Evolutionary conservation across 2,113 vertebrate species (phyloP), one percentile per base, ranked within the genome.

Genomic region (Tetrao urogallus): DNA sequence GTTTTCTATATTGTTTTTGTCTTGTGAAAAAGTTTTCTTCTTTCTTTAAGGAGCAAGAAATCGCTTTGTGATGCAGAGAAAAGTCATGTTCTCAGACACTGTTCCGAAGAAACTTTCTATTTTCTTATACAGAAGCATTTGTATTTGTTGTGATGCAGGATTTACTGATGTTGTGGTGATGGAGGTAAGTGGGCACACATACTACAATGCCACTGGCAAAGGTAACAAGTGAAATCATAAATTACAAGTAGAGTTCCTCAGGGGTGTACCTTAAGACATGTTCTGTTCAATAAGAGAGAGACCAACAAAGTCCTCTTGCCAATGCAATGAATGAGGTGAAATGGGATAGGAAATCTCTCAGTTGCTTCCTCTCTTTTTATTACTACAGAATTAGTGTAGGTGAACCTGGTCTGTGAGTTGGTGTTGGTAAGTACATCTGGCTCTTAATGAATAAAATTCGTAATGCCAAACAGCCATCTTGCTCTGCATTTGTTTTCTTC

Each of bases 381-480:
- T 94, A 42, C 56, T 45, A 8, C 45, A 22, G 42, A 56, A 17
- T 48, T 70, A 73, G 25, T 50, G 13, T 58, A 50, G 85, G 92
- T 96, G 94, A 95, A 95, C 94, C 92, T 93, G 64, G 83, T 90
- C 65, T 1, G 0, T 64, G 77, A 92, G 76, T 34, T 83, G 69
- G 69, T 86, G 73, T 69, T 88, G 34, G 72, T 90, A 77, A 91
- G 88, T 86, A 69, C 32, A 88, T 47, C 76, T 94, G 92, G 95
- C 90, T 93, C 70, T 40, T 78, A 47, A 77, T 94, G 80, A 96
- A 92, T 96, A 93, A 66, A 88, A 57, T 27, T 88, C 65, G 48
- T 47, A 69, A 73, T 81, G 95, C 95, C 93, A 93, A 90, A 73
- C 89, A 94, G 6, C 48, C 67, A 89, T 72, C 54, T 66, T 83